Base-by-base conservation (phyloP, 2,797 vertebrate genomes). In the Sebastiscus albofasciatus region DNA sequence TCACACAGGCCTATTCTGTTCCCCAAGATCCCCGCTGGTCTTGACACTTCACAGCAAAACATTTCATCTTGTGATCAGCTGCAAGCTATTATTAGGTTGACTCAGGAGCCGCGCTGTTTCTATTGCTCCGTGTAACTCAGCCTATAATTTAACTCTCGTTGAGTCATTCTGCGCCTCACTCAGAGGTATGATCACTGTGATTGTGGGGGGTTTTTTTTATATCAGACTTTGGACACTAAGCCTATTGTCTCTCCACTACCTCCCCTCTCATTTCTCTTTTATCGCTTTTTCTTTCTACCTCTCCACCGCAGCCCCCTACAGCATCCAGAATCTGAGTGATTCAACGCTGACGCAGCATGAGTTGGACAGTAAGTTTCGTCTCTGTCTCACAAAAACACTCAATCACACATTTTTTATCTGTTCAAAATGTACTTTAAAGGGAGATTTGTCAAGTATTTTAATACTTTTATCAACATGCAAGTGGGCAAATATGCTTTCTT, bases 291-390 rank as follows among this genome's bases (percentile, higher is more conserved):
- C 42, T 87, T 9, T 67, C 66, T 12, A 0, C 29, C 46, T 80
- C 75, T 12, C 84, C 39, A 0, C 54, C 46, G 1, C 93, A 98
- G 97, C 97, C 1, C 89, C 92, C 69, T 97, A 97, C 91, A 92
- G 96, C 87, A 82, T 96, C 88, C 94, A 95, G 84, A 98, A 98
- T 91, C 96, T 98, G 93, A 98, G 96, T 58, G 97, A 97, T 77
- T 94, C 97, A 16, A 89, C 95, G 75, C 95, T 98, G 93, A 96
- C 94, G 24, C 97, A 98, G 90, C 97, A 97, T n/a, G 96, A 98
- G 91, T 92, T 99, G 91, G 96, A 98, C 84, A 92, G 93, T 94
- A 89, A 94, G 94, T 94, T 39, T 16, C 18, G 13, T 82, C 58
- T 52, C 36, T 4, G 1, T 10, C 65, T 54, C 36, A 26, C 46